Base-by-base conservation (phyloP, 2,113 vertebrate genomes). In the Phycodurus eques region DNA sequence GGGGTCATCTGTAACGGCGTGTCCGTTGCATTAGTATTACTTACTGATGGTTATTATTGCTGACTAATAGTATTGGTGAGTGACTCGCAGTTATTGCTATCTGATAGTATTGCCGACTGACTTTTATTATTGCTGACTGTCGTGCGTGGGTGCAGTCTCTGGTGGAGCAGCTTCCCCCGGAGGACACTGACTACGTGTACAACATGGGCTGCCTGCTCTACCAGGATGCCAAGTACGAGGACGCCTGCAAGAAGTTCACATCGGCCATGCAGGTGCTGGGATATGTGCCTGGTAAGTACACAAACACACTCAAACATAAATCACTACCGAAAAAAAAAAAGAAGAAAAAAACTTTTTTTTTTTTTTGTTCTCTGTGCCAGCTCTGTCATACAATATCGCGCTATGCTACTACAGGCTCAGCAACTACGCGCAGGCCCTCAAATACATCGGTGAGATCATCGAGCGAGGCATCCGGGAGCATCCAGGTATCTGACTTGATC, bases 131-230 rank as follows among this genome's bases (percentile, higher is more conserved):
- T 56, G 20, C 9, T 19, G 17, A 51, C 49, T 19, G 49, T 6
- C 1, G 44, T 74, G 31, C 56, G 9, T 67, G 43, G 61, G 9
- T 35, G 0, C 68, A 96, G 94, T 94, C 93, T 47, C 82, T 97
- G 78, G 92, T 99, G 89, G 96, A 98, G 89, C 95, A 95, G 91
- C 93, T 94, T 8, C 92, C 95, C 2, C 85, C 87, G 22, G 95
- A 95, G 0, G 92, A 95, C 67, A 89, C 93, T 0, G 95, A 97
- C 14, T 94, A 94, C 7, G 87, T 95, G 82, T 90, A 95, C 77
- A 96, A 95, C 80, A 87, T 94, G 87, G 96, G 96, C 62, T 99
- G 96, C 86, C 81, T 99, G 78, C 93, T 99, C 8, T 96, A 95
- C 90, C 94, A 93, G 77, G 95, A 98, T 59, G 94, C 94, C 10